Percentiles rank a stretch among this genome's conserved stretches.
phyloP scores from a whole-genome alignment of 2,888 invertebrate species.

The Sinentomon sp. region DNA sequence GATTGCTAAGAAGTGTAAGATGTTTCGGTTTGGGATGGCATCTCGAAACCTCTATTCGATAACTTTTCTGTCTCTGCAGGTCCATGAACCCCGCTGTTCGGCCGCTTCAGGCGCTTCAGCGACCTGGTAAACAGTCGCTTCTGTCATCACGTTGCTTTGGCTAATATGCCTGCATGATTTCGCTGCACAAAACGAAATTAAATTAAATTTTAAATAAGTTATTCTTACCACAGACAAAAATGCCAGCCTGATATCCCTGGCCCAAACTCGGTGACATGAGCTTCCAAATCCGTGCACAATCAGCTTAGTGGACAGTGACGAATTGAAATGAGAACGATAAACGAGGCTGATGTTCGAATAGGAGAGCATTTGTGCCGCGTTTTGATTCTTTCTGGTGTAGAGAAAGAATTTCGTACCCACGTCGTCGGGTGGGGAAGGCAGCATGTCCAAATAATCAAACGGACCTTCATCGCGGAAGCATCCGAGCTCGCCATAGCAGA shows the following conservation, averaged over 20 bases:
- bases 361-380: conserved; percentile 26
- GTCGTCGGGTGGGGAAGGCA: conserved; percentile 59
- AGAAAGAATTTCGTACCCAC: conserved; percentile 57
- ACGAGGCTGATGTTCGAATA: conserved; percentile 42
- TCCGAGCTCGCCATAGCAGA: conserved; percentile 68
- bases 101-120: too few relatives aligned
- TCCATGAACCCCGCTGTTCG: too few relatives aligned
- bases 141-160: too few relatives aligned
- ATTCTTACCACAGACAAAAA: conserved; percentile 53
- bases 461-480: conserved; percentile 78
- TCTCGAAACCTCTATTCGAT: too few relatives aligned
- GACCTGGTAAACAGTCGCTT: too few relatives aligned
- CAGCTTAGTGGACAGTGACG: conserved; percentile 33
- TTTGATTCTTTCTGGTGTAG: conserved; percentile 24
- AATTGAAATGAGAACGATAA: conserved; percentile 34
- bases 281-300: conserved; percentile 84
- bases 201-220: too few relatives aligned
- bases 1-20: too few relatives aligned
- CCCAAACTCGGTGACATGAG: conserved; percentile 73
- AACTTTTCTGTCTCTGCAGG: too few relatives aligned
- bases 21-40: too few relatives aligned
- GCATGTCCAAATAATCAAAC: conserved; percentile 63
- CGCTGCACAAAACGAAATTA: too few relatives aligned
- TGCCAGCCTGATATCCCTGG: conserved; percentile 72
- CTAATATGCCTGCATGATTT: too few relatives aligned